Evolutionary conservation across 2,888 invertebrate genomes (phyloP), one percentile per base, ranked within the genome.

Genomic region (Girardia tigrina): DNA sequence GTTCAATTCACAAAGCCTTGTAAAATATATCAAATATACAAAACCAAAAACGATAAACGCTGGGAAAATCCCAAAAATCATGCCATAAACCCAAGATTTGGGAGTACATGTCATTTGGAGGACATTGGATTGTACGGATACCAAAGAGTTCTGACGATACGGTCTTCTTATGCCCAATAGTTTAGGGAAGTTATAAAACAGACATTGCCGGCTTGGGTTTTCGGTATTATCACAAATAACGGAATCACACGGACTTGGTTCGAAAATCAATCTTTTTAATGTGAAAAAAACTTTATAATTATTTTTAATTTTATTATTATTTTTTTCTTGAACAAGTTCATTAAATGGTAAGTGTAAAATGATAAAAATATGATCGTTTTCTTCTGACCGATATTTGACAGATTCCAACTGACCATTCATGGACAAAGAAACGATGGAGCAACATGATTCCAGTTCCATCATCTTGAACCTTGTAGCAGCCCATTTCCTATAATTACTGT

Each of bases 101-200:
- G 56, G 56, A 56, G n/a, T 56, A 23, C 56, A 56, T 20, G 56
- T 56, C n/a, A 56, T 20, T 56, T 56, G 56, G n/a, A 56, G n/a
- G n/a, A 56, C 56, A 56, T 56, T 56, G n/a, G 56, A 56, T n/a
- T 56, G 56, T n/a, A 56, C 4, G 6, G 4, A 2, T 56, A 6
- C 56, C 4, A 56, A 8, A 56, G 56, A 56, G 23, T 56, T 56
- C 23, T 56, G 56, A 20, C 56, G 4, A 56, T 56, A 56, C 2
- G 56, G 8, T 56, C 56, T 56, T 20, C n/a, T 56, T 6, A 56
- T 56, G 4, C 6, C 56, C n/a, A 56, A 12, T 8, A n/a, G 56
- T 20, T 20, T n/a, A 6, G 56, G 56, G 23, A 56, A 56, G 6
- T n/a, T 56, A n/a, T 56, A 56, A 20, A 56, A 56, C 4, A 56